Evolutionary conservation across 2,113 vertebrate genomes (phyloP), one percentile per base, ranked within the genome.

Genomic region (Daboia siamensis): DNA sequence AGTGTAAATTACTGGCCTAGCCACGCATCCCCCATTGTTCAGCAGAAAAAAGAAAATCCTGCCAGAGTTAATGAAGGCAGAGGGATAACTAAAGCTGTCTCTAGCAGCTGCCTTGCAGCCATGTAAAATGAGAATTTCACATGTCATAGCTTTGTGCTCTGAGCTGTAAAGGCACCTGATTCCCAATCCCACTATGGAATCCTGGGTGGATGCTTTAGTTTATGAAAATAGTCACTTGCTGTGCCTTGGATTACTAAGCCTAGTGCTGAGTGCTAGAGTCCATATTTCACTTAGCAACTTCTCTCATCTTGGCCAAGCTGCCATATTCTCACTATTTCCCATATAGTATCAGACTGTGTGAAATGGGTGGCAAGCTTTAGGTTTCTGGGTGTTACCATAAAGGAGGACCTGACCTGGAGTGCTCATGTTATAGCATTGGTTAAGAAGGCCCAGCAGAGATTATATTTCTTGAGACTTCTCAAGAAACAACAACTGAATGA

Each of bases 51-150:
- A 89, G 52, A 26, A 85, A 64, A 69, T 86, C 87, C 91, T 85
- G 92, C 55, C 0, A 21, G 3, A 92, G 74, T 33, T 86, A 93
- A 91, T 20, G n/a, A 0, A 0, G 93, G 91, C 44, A 87, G 59
- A 91, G 90, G 93, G 94, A 93, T 95, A 94, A 91, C 80, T 0
- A n/a, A 39, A 89, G 59, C 84, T 90, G 88, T 86, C 93, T 94
- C 90, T 0, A 26, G 93, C 95, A 96, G 96, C 94, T 96, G 95
- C 92, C 93, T 89, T 52, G 61, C 86, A 24, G 86, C 91, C 6
- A 15, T 0, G 0, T 91, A 59, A 94, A 95, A 95, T 95, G 92
- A 93, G 80, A 93, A 84, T 39, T 96, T 11, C 0, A 0, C 91
- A 59, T 94, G 93, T 91, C 92, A 29, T 29, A 92, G 88, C 91